Evolutionary conservation across 2,113 vertebrate species (phyloP).

Genomic region (Chamaea fasciata): DNA sequence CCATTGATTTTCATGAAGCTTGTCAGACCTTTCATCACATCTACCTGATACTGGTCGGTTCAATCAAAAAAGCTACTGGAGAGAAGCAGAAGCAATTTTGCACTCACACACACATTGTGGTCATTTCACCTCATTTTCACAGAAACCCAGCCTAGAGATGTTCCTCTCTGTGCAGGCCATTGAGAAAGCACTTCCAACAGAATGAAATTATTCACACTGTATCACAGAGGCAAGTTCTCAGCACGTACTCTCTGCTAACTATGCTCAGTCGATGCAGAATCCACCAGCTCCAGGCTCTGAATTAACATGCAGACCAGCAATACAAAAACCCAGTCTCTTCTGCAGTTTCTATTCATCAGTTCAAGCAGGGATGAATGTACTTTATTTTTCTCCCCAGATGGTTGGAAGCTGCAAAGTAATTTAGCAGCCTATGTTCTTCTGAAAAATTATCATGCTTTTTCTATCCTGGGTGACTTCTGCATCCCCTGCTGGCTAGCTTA

Average conservation of each 20-base stretch:
- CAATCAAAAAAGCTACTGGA: background rate
- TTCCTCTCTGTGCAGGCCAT: background rate
- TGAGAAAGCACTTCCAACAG: background rate
- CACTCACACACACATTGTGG: background rate
- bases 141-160: background rate
- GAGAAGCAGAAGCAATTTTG: background rate
- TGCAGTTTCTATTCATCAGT: slow-evolving; percentile 41
- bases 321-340: background rate
- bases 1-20: background rate
- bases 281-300: background rate
- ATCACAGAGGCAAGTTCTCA: background rate
- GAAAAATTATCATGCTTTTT: slow-evolving; percentile 28
- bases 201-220: background rate
- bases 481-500: slow-evolving; percentile 13
- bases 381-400: slow-evolving; percentile 52
- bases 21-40: background rate
- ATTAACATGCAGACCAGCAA: slow-evolving; percentile 31
- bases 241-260: background rate
- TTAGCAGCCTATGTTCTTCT: slow-evolving; percentile 39
- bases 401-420: slow-evolving; percentile 45
- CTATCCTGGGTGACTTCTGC: slow-evolving; percentile 27
- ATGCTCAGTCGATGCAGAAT: background rate
- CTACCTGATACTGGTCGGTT: background rate
- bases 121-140: background rate
- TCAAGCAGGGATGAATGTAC: slow-evolving; percentile 5